These are phyloP conservation scores for Zelostemma sp. DNA, from an alignment of 1,140 invertebrate species.

Conservation along the genomic window DNA sequence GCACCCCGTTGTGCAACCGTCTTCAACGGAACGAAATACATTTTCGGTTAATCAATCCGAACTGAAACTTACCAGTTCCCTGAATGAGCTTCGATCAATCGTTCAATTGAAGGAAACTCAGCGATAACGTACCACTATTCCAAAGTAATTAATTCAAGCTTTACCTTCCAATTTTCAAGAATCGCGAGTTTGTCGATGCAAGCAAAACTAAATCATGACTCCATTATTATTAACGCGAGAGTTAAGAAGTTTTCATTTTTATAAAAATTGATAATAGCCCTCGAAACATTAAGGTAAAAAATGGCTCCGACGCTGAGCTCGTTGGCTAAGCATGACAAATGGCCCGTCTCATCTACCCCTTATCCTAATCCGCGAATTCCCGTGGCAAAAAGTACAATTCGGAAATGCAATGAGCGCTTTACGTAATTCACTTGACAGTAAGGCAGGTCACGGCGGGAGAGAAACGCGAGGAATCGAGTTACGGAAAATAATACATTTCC, in stretches of 20 bases:
- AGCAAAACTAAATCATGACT: no score
- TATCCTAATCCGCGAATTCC: slow-evolving; percentile 31
- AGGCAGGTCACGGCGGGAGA: slow-evolving; percentile 10
- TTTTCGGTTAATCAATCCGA: neutral
- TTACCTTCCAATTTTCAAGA: no score
- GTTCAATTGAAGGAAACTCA: no score
- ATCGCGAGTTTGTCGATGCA: no score
- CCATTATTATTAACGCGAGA: no score
- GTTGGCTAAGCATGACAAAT: slow-evolving; percentile 41
- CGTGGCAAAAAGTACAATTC: slow-evolving; percentile 36
- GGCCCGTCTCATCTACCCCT: slow-evolving; percentile 22
- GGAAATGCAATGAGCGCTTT: slow-evolving; percentile 37
- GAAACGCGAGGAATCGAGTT: slow-evolving; percentile 23
- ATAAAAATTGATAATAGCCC: no score
- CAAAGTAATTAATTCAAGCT: no score
- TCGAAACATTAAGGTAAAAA: no score
- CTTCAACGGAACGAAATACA: neutral
- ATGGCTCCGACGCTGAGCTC: slow-evolving; percentile 17
- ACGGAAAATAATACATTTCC: slow-evolving; percentile 56
- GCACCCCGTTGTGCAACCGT: neutral
- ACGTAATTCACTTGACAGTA: slow-evolving; percentile 44
- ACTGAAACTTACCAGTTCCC: neutral
- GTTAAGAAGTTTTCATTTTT: no score
- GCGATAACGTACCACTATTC: no score
- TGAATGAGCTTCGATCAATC: no score